Evolutionary conservation across 2,888 invertebrate species (phyloP).

Genomic region (Lochmaea crataegi): DNA sequence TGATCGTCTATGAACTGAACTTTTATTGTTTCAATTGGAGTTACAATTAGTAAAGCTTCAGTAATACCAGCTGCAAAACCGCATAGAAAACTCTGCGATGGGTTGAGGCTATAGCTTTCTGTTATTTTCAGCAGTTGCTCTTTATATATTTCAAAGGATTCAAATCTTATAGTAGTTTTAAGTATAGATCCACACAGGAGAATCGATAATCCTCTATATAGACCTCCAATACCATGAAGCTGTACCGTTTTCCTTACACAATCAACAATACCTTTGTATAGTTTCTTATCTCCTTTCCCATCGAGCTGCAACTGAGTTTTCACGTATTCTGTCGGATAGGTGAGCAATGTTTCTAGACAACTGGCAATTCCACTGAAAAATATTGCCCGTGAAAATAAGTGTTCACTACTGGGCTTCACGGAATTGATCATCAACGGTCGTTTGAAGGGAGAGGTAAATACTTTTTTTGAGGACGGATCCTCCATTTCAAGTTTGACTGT

Average conservation of each 20-base stretch:
- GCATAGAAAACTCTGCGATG: slow-evolving; percentile 82
- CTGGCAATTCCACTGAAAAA: slow-evolving; percentile 89
- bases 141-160: slow-evolving; percentile 94
- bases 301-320: slow-evolving; percentile 99
- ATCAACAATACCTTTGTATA: slow-evolving; percentile 89
- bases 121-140: slow-evolving; percentile 75
- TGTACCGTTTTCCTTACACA: slow-evolving; percentile 92
- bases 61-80: slow-evolving; percentile 95
- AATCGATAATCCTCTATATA: slow-evolving; percentile 95
- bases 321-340: slow-evolving; percentile 98
- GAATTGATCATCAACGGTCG: slow-evolving; percentile 81
- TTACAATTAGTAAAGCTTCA: slow-evolving; percentile 97
- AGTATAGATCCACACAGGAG: slow-evolving; percentile 97
- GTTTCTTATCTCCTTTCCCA: slow-evolving; percentile 83
- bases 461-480: neutral
- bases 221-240: slow-evolving; percentile 88
- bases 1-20: slow-evolving; percentile 99
- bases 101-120: slow-evolving; percentile 80
- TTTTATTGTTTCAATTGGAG: slow-evolving; percentile 99
- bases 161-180: slow-evolving; percentile 98
- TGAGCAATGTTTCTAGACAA: slow-evolving; percentile 98
- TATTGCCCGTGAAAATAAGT: neutral
- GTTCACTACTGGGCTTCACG: slow-evolving; percentile 73
- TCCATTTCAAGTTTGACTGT: neutral
- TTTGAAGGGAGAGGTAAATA: slow-evolving; percentile 43